Base-by-base conservation (phyloP, 2,113 vertebrate genomes). In the Hoplias malabaricus region DNA sequence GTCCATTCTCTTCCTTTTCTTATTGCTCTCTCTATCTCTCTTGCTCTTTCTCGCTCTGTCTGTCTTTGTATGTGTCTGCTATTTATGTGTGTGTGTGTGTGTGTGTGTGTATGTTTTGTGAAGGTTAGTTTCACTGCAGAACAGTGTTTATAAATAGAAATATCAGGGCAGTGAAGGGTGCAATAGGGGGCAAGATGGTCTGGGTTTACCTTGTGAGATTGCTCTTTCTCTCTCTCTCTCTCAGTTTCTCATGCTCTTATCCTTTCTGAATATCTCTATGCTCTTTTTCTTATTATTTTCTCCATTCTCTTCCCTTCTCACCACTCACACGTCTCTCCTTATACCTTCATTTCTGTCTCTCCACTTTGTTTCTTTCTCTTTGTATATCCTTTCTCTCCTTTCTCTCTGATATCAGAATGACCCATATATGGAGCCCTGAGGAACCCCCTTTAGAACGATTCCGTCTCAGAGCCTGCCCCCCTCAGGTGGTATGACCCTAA, bases 381-480 rank as follows among this genome's bases (percentile, higher is more conserved):
- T 40, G 38, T 38, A 19, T 21, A 57, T 53, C 29, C 69, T 38
- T 12, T 38, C 11, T 13, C 25, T 31, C 73, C 54, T 8, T 19
- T 68, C 69, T 69, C 79, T 77, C 84, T 84, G 80, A 83, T 86
- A 75, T 75, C 2, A 79, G 88, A 86, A 77, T 87, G 85, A 86
- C 87, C 84, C 87, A 88, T 61, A 88, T 92, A 82, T 84, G 11
- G 69, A 83, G 86, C 85, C 88, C 84, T 86, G 70, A 83, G 78
- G 84, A 76, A 87, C 87, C 90, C 88, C 88, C 85, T 89, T 91
- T 88, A 90, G 89, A 91, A 89, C 90, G 84, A 86, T 82, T 69
- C 77, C 81, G 87, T 88, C 84, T 66, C 67, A 19, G 80, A 61
- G 79, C 82, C 82, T 81, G 74, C 71, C 50, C 38, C 66, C 68